Percentiles rank a stretch among this genome's conserved stretches.
Conservation (phyloP, 2,797 vertebrate species). For the Hippopotamyrus pictus region DNA sequence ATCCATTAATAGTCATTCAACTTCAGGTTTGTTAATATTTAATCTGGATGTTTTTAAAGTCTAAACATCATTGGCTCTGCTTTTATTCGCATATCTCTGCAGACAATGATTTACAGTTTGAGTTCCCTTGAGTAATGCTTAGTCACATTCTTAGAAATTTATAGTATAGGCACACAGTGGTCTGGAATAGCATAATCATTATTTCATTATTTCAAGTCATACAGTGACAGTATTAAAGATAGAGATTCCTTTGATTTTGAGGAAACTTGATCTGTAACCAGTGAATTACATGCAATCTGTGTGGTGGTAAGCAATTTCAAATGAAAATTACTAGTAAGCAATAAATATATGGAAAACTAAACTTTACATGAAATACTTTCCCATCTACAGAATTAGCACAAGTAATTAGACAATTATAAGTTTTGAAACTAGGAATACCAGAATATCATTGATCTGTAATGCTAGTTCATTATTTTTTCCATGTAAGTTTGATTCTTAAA, state of each 20-base stretch:
- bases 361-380: neutral
- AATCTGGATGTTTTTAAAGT: constrained; percentile 14
- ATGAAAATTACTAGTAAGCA: neutral
- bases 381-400: neutral
- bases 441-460: neutral
- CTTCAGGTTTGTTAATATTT: constrained; percentile 13
- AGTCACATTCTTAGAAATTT: neutral
- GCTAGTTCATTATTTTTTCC: neutral
- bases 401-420: neutral
- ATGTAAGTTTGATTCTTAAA: neutral
- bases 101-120: constrained; percentile 1
- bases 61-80: constrained; percentile 22
- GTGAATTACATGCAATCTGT: neutral
- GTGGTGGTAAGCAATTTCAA: neutral
- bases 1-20: constrained; percentile 18
- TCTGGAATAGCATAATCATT: neutral
- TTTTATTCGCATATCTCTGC: constrained; percentile 32
- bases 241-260: neutral
- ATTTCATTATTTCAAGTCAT: neutral
- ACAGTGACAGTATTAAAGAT: neutral
- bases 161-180: neutral
- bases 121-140: neutral
- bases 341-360: neutral
- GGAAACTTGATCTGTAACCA: neutral
- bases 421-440: neutral